Conservation (phyloP, 2,797 vertebrate genomes). For the Odontamblyopus rebecca region DNA sequence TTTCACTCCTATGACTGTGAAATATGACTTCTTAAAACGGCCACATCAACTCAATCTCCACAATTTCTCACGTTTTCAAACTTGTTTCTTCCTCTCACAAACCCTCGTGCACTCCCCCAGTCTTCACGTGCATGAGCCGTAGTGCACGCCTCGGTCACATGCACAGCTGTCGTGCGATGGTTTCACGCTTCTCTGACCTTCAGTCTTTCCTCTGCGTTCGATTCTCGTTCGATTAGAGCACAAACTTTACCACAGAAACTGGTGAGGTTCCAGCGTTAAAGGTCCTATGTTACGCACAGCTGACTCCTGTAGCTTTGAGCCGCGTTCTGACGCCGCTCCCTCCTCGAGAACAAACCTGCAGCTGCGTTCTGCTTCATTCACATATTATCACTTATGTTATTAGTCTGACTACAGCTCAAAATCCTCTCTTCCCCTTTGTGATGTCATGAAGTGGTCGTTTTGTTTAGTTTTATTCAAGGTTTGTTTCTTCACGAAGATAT, state of each 20-base stretch:
- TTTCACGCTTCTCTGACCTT: neutral
- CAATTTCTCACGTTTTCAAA: neutral
- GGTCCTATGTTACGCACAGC: too few relatives aligned
- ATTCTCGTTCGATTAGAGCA: neutral
- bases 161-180: neutral
- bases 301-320: too few relatives aligned
- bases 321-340: too few relatives aligned
- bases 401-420: too few relatives aligned
- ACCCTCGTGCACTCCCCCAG: slow-evolving; percentile 2
- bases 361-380: too few relatives aligned
- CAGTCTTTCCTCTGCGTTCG: neutral
- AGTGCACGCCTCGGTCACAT: neutral
- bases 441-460: too few relatives aligned
- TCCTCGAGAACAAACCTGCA: too few relatives aligned
- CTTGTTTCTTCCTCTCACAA: slow-evolving; percentile 1
- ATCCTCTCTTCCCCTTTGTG: too few relatives aligned
- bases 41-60: neutral
- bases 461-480: too few relatives aligned
- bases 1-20: neutral
- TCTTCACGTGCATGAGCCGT: neutral
- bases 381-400: too few relatives aligned
- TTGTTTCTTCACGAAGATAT: too few relatives aligned
- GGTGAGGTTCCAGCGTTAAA: neutral
- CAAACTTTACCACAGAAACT: neutral
- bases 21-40: neutral